These are phyloP conservation scores for Eupithecia pulchellata DNA, from an alignment of 2,888 invertebrate genomes.

Conservation along the genomic window DNA sequence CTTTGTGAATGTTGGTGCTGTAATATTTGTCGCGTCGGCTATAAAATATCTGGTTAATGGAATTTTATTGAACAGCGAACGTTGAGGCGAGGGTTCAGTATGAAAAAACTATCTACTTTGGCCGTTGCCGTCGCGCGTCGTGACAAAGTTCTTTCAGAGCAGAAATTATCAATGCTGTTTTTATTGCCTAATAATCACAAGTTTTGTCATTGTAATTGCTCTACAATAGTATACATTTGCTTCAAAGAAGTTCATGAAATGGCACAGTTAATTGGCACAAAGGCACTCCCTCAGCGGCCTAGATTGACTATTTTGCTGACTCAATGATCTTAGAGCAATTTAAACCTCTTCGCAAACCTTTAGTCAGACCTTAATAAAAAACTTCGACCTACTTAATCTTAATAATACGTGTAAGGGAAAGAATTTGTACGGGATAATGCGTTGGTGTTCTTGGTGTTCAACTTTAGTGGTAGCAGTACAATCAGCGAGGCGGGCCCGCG, in stretches of 20 bases:
- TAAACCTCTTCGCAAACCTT: not conserved
- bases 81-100: not conserved
- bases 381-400: constrained; percentile 11
- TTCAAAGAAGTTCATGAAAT: not conserved
- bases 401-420: constrained; percentile 50
- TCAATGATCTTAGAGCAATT: not conserved
- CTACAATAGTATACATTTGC: not conserved
- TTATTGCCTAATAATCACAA: constrained; percentile 5
- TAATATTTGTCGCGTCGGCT: constrained; percentile 40
- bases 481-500: constrained; percentile 67
- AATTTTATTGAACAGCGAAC: constrained; percentile 20
- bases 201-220: not conserved
- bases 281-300: not conserved
- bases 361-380: not conserved
- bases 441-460: constrained; percentile 50
- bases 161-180: not conserved
- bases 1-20: constrained; percentile 55
- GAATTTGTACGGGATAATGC: constrained; percentile 47
- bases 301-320: not conserved
- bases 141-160: not conserved
- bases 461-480: constrained; percentile 56
- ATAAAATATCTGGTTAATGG: constrained; percentile 42
- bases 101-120: constrained; percentile 18
- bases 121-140: constrained; percentile 5
- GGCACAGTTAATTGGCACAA: not conserved